These are phyloP conservation scores for Ophthalmolycus amberensis DNA, from an alignment of 2,113 vertebrate genomes.

Conservation along the genomic window DNA sequence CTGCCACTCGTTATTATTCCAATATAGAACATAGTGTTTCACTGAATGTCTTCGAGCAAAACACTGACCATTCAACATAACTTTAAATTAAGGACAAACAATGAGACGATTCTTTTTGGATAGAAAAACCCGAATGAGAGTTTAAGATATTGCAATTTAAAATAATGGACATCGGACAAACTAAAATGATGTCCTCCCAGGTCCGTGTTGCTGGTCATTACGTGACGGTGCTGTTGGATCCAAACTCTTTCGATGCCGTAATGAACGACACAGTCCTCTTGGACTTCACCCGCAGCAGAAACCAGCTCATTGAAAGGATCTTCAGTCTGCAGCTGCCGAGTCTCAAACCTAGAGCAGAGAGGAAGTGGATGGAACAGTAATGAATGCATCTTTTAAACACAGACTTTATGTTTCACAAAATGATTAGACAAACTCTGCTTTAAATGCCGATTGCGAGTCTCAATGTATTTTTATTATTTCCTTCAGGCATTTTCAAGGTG, in stretches of 20 bases:
- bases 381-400: neutral
- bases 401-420: neutral
- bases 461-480: neutral
- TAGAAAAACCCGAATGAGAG: neutral
- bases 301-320: slow-evolving; percentile 82
- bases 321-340: slow-evolving; percentile 84
- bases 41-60: neutral
- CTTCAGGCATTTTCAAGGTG: slow-evolving; percentile 85
- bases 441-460: neutral
- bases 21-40: neutral
- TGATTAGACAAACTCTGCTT: neutral
- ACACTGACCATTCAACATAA: neutral
- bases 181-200: slow-evolving; percentile 65
- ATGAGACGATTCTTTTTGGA: neutral
- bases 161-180: neutral
- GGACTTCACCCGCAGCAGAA: slow-evolving; percentile 78
- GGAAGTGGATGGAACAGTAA: slow-evolving; percentile 83
- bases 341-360: slow-evolving; percentile 75
- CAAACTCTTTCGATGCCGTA: slow-evolving; percentile 85
- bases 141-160: neutral
- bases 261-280: slow-evolving; percentile 80
- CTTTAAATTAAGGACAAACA: neutral
- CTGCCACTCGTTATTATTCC: neutral
- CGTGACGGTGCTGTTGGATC: slow-evolving; percentile 89
- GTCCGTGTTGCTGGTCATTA: slow-evolving; percentile 85